These are phyloP conservation scores for Plecturocebus donacophilus DNA, from an alignment of 2,113 vertebrate species.

Conservation along the genomic window DNA sequence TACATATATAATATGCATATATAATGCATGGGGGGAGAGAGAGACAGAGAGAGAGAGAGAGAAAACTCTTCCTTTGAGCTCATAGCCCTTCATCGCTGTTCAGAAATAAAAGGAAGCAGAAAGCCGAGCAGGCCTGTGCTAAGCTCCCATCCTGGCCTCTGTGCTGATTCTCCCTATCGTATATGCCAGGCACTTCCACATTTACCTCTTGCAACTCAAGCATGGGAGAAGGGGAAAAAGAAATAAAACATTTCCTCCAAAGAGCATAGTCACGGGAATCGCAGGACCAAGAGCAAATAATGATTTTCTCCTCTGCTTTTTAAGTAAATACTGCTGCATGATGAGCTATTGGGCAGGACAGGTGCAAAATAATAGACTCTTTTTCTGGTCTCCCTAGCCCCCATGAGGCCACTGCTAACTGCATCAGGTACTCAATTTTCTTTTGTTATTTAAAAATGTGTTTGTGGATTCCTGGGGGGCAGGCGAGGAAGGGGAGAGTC, in stretches of 20 bases:
- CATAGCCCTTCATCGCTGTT: neutral
- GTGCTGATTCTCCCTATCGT: neutral
- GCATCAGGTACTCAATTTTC: slow-evolving; percentile 65
- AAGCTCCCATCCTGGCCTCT: neutral
- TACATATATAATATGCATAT: neutral
- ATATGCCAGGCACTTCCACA: neutral
- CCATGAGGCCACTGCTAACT: slow-evolving; percentile 35
- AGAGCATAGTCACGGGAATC: slow-evolving; percentile 72
- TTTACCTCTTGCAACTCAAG: slow-evolving; percentile 67
- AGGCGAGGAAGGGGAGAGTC: neutral
- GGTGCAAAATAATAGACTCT: slow-evolving; percentile 73
- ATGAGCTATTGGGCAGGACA: slow-evolving; percentile 67
- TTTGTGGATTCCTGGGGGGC: slow-evolving; percentile 70
- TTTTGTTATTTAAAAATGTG: slow-evolving; percentile 78
- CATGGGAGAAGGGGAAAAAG: slow-evolving; percentile 7
- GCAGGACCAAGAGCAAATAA: slow-evolving; percentile 68
- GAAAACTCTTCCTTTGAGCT: neutral
- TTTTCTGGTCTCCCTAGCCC: slow-evolving; percentile 57
- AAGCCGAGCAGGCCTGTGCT: neutral
- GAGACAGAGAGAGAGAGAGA: neutral
- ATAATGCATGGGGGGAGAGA: neutral
- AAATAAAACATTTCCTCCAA: slow-evolving; percentile 72
- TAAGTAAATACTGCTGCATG: slow-evolving; percentile 71
- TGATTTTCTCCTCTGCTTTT: slow-evolving; percentile 74
- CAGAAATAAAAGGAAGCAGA: slow-evolving; percentile 37